Conservation (phyloP, 2,113 vertebrate species). For the Brienomyrus brachyistius region DNA sequence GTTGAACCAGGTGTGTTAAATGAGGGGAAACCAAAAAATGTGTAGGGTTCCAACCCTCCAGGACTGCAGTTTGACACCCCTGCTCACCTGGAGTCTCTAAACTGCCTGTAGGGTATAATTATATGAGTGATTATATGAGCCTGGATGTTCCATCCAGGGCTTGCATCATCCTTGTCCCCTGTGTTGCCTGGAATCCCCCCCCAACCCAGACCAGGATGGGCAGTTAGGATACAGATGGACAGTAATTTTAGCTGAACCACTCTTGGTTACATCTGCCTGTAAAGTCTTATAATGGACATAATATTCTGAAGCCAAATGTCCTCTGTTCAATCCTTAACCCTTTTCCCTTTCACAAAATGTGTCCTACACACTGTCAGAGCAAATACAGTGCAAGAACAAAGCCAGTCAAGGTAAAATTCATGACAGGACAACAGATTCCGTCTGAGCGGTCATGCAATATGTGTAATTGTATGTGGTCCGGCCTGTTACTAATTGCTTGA, state of each 20-base stretch:
- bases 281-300: not conserved
- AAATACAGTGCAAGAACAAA: not conserved
- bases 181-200: not conserved
- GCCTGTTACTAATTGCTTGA: not conserved
- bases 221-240: not conserved
- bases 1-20: too few species aligned
- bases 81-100: not conserved
- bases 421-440: not conserved
- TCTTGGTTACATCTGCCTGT: not conserved
- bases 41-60: too few species aligned
- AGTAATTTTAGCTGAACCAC: not conserved
- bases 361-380: not conserved
- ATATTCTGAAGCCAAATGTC: not conserved
- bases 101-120: not conserved
- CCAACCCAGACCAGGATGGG: not conserved
- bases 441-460: not conserved
- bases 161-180: not conserved
- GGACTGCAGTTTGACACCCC: too few species aligned
- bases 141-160: not conserved
- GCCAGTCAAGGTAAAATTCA: not conserved
- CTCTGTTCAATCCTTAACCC: not conserved
- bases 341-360: not conserved
- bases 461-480: not conserved
- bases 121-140: not conserved
- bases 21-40: too few species aligned